Base-by-base conservation (phyloP, 2,888 invertebrate species). In the Rhamnusium bicolor region DNA sequence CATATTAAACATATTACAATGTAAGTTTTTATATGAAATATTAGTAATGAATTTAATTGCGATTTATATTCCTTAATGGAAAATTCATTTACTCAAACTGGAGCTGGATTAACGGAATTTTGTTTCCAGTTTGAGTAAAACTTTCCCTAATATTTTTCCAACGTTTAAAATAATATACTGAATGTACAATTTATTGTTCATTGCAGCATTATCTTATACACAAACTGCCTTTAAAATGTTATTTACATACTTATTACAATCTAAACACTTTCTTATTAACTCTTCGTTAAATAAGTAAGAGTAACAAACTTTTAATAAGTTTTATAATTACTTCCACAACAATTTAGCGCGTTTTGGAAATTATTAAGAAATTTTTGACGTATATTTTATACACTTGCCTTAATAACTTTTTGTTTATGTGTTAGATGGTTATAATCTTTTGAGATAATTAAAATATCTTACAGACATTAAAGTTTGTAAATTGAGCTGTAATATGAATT, bases 301-400 rank as follows among this genome's bases (percentile, higher is more conserved):
- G 56, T 63, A 54, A 46, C 0, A 40, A 71, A 76, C 54, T 75
- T 72, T 75, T 74, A 75, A 74, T 69, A 74, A 78, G 54, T 78
- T 77, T 71, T 47, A 65, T 74, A 75, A 78, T 78, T 73, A 76
- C 73, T 76, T 65, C 49, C 65, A 56, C 21, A 47, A 29, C 65
- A 51, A 53, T 32, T 65, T 65, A 19, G 29, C 3, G 53, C 29
- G 40, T 65, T 65, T 53, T 60, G 19, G 16, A 56, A 65, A 67
- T 54, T n/a, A 54, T 40, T 32, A 67, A 54, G 54, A 24, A 51
- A 65, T 53, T 27, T 65, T 53, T 16, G 65, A 29, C 16, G 29
- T 29, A 47, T 54, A 29, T 58, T 68, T 67, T 65, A 53, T 32
- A 65, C 19, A 53, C 65, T 53, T n/a, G 18, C 12, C 32, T 53